Evolutionary conservation across 2,888 invertebrate species (phyloP).

Genomic region (Zonitis immaculata): DNA sequence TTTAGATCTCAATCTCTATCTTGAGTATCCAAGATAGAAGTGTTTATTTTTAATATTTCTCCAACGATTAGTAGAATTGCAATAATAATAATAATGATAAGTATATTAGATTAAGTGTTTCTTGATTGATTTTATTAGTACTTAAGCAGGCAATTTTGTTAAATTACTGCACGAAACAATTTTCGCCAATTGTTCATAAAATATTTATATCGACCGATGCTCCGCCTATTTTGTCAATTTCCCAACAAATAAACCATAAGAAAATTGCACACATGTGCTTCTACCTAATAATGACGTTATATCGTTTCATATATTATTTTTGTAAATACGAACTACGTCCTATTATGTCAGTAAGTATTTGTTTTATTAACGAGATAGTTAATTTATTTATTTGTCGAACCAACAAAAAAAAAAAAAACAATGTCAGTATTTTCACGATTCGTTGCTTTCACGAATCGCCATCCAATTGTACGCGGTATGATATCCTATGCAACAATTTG

Average conservation of each 20-base stretch:
- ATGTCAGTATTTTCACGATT: conserved; percentile 50
- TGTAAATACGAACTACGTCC: too few relatives aligned
- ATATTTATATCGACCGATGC: neutral
- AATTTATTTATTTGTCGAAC: neutral
- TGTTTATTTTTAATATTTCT: too few relatives aligned
- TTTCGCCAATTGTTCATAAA: too few relatives aligned
- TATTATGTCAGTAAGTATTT: too few relatives aligned
- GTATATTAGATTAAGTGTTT: too few relatives aligned
- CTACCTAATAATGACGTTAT: neutral
- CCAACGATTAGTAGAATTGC: too few relatives aligned
- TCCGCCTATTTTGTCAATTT: neutral
- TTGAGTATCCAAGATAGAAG: too few relatives aligned
- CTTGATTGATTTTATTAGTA: too few relatives aligned
- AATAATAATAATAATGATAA: too few relatives aligned
- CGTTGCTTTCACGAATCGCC: conserved; percentile 47
- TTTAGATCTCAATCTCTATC: too few relatives aligned
- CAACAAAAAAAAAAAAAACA: neutral
- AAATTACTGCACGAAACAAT: too few relatives aligned
- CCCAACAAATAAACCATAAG: neutral
- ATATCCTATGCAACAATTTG: conserved; percentile 66
- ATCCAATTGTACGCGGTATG: conserved; percentile 55
- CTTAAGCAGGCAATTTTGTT: too few relatives aligned
- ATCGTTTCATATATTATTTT: neutral
- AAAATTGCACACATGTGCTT: neutral
- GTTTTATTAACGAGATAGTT: neutral